Conservation (phyloP, 2,888 invertebrate genomes). For the Perizoma flavofasciatum region DNA sequence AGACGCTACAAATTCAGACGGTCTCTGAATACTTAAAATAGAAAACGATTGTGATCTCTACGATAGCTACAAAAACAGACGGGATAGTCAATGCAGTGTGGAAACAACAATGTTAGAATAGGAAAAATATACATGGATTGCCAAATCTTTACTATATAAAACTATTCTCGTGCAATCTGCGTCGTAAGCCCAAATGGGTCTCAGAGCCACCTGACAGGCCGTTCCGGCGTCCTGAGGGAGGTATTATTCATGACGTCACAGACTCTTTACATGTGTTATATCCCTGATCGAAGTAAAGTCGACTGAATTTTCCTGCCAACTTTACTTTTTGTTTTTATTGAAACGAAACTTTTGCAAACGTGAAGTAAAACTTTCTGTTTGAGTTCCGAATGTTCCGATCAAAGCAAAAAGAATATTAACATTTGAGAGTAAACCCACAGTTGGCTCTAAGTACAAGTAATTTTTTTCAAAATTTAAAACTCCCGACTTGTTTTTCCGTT, state of each 20-base stretch:
- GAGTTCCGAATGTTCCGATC: slow-evolving; percentile 1
- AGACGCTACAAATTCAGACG: no score
- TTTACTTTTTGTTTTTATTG: slow-evolving; percentile 11
- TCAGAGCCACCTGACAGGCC: slow-evolving; percentile 9
- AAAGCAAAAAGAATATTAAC: slow-evolving; percentile 10
- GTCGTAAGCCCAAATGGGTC: slow-evolving; percentile 1
- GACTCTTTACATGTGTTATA: slow-evolving; percentile 10
- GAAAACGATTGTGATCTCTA: no score
- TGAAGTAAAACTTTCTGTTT: no score
- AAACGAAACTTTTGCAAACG: slow-evolving; percentile 5
- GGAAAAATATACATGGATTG: no score
- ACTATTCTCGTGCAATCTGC: background rate
- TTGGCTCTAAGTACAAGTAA: no score
- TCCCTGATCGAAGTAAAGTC: slow-evolving; percentile 2
- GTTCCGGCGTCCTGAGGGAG: slow-evolving; percentile 10
- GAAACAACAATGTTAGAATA: no score
- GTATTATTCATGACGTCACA: slow-evolving; percentile 24
- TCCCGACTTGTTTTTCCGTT: no score
- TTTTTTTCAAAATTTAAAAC: no score
- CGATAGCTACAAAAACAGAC: no score
- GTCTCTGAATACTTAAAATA: no score
- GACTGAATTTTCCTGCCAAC: slow-evolving; percentile 6
- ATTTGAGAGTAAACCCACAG: background rate
- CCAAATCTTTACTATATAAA: background rate
- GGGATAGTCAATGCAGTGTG: no score